phyloP scores from a whole-genome alignment of 2,113 vertebrate genomes.

The Pomatostomus ruficeps region DNA sequence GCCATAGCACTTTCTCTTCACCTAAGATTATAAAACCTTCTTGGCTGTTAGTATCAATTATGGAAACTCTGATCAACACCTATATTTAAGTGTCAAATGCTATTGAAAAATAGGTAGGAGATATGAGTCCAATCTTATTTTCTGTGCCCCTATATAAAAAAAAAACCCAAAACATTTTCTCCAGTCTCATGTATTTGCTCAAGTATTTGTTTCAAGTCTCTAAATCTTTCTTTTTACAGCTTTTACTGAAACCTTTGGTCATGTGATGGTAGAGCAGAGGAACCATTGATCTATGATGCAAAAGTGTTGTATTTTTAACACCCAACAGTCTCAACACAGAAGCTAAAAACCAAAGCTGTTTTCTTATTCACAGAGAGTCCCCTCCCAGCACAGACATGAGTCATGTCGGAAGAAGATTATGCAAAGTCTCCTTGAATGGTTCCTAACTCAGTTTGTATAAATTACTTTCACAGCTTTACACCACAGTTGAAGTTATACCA shows the following conservation, averaged over 20 bases:
- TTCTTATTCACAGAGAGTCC: background rate
- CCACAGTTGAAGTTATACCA: background rate
- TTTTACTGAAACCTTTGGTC: background rate
- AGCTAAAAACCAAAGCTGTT: background rate
- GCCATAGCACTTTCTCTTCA: background rate
- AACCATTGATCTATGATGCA: background rate
- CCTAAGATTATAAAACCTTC: background rate
- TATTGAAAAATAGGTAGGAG: background rate
- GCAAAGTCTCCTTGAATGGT: background rate
- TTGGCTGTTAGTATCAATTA: background rate
- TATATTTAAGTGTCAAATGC: background rate
- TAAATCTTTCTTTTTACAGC: background rate
- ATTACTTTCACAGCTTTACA: background rate
- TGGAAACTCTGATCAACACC: background rate
- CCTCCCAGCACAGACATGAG: background rate
- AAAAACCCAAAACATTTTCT: background rate
- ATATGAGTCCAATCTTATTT: background rate
- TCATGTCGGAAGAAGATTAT: accelerated
- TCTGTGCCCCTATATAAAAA: background rate
- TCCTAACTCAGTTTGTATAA: background rate
- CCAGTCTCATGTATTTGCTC: background rate
- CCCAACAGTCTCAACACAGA: background rate
- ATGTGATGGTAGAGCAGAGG: background rate
- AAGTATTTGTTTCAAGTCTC: background rate
- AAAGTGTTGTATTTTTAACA: background rate